Conservation (phyloP, 1,140 invertebrate species). For the Chironomus tepperi region DNA sequence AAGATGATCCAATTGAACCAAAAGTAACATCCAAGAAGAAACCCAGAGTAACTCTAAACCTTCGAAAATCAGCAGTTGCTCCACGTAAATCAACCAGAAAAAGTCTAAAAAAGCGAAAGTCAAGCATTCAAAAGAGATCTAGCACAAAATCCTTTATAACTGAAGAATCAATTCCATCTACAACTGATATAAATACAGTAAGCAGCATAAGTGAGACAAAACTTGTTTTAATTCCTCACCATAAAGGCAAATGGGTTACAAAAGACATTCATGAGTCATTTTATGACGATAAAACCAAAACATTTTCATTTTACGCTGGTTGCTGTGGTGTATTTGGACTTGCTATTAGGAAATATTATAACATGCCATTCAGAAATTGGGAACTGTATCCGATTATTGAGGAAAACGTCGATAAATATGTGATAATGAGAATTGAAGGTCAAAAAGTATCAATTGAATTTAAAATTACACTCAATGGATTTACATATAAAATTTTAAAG, state of each 20-base stretch:
- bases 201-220: not conserved
- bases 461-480: not conserved
- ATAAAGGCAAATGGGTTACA: not conserved
- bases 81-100: not conserved
- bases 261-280: not conserved
- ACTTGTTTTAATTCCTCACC: not conserved
- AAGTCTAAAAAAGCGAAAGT: not conserved
- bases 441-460: not conserved
- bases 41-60: not conserved
- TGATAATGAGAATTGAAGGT: not conserved
- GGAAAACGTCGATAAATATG: not conserved
- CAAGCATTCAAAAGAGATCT: not conserved
- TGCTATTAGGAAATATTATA: not conserved
- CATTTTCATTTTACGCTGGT: constrained; percentile 9
- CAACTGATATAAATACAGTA: too few relatives aligned
- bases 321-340: not conserved
- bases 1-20: not conserved
- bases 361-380: not conserved
- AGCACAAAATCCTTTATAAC: too few relatives aligned
- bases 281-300: not conserved
- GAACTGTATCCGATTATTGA: not conserved
- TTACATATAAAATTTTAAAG: not conserved
- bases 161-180: too few relatives aligned
- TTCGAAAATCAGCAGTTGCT: not conserved
- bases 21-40: not conserved